phyloP scores from a whole-genome alignment of 2,888 invertebrate species.

The Anticlea derivata region DNA sequence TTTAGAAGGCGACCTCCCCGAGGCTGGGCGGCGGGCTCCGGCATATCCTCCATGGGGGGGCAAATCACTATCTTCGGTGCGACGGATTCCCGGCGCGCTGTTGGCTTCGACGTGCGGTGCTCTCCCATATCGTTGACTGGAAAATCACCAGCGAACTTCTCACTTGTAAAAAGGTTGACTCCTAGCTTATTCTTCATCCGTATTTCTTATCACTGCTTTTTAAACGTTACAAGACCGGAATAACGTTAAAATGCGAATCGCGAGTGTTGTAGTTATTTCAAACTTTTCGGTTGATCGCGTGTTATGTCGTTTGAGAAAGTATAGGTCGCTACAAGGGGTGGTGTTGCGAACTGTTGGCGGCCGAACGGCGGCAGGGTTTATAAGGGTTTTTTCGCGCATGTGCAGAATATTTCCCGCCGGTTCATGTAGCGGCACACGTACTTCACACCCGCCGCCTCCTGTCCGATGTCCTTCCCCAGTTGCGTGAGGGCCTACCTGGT shows the following conservation, averaged over 20 bases:
- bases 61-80: slow-evolving; percentile 77
- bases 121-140: slow-evolving; percentile 56
- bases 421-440: slow-evolving; percentile 54
- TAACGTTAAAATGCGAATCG: slow-evolving; percentile 32
- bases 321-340: slow-evolving; percentile 53
- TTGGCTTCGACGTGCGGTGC: slow-evolving; percentile 51
- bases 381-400: slow-evolving; percentile 64
- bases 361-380: slow-evolving; percentile 47
- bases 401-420: slow-evolving; percentile 43
- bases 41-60: slow-evolving; percentile 78
- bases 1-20: slow-evolving; percentile 87
- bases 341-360: slow-evolving; percentile 61
- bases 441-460: slow-evolving; percentile 41
- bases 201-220: slow-evolving; percentile 49
- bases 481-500: slow-evolving; percentile 13
- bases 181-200: slow-evolving; percentile 72
- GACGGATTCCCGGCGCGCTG: slow-evolving; percentile 59
- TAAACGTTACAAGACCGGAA: slow-evolving; percentile 37
- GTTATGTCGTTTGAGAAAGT: slow-evolving; percentile 40
- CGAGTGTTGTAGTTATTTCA: slow-evolving; percentile 45
- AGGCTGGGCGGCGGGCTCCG: slow-evolving; percentile 80
- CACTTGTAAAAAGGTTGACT: slow-evolving; percentile 62
- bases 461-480: slow-evolving; percentile 24
- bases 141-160: slow-evolving; percentile 62
- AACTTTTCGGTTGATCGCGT: slow-evolving; percentile 64